These are phyloP conservation scores for Actinemys pallida DNA, from an alignment of 2,113 vertebrate genomes.

Conservation along the genomic window DNA sequence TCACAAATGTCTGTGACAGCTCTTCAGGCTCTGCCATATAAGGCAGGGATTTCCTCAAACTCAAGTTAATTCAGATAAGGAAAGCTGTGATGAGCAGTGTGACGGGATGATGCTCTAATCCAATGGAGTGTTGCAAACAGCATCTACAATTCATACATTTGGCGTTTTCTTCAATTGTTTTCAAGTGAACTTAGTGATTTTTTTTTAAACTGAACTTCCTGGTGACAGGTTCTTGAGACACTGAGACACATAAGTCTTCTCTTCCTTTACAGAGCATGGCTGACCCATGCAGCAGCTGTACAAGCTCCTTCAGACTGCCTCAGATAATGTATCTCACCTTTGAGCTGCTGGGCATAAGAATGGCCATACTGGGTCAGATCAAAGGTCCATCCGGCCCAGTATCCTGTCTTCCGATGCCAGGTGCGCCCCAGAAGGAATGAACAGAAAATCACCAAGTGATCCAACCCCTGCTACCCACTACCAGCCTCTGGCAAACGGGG, in stretches of 20 bases:
- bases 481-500: too few species aligned
- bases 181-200: neutral
- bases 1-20: slow-evolving; percentile 65
- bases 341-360: neutral
- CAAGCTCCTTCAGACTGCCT: neutral
- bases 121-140: fast-evolving
- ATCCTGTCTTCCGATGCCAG: too few species aligned
- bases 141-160: neutral
- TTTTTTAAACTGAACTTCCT: neutral
- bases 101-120: neutral
- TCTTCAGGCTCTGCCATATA: slow-evolving; percentile 62
- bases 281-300: neutral
- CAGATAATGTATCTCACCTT: neutral
- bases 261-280: neutral
- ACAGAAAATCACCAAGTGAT: too few species aligned
- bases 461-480: neutral
- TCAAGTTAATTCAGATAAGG: slow-evolving; percentile 54
- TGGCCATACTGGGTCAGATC: too few species aligned
- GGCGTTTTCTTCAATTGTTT: neutral
- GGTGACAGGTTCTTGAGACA: neutral
- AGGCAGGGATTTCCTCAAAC: slow-evolving; percentile 66
- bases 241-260: neutral
- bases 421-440: too few species aligned
- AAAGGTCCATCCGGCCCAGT: too few species aligned
- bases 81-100: neutral